phyloP scores from a whole-genome alignment of 35 echinoderm and acorn worm genomes.

The Amphiura filiformis region DNA sequence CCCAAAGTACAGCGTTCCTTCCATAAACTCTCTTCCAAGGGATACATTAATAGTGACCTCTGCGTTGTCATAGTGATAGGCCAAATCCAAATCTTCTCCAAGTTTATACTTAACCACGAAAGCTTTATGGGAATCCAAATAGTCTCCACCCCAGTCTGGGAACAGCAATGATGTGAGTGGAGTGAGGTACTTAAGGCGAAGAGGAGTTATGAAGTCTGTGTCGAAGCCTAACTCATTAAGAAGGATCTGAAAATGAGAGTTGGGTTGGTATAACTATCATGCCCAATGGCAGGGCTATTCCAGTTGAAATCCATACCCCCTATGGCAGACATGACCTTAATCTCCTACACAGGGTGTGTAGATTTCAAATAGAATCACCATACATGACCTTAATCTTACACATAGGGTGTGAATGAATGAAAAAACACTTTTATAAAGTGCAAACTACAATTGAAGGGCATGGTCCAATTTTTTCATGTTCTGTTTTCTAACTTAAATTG shows the following conservation, averaged over 20 bases:
- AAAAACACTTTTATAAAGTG: too few relatives aligned
- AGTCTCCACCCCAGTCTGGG: slow-evolving; percentile 74
- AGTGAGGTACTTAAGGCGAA: slow-evolving; percentile 55
- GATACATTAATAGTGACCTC: slow-evolving; percentile 94
- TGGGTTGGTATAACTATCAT: too few relatives aligned
- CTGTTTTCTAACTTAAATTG: too few relatives aligned
- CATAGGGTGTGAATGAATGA: too few relatives aligned
- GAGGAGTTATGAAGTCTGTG: slow-evolving; percentile 66
- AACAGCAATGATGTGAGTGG: slow-evolving; percentile 74
- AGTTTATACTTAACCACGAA: slow-evolving; percentile 97
- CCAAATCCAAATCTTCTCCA: slow-evolving; percentile 84
- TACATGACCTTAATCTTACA: too few relatives aligned
- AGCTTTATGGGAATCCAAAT: slow-evolving; percentile 87
- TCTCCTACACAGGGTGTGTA: too few relatives aligned
- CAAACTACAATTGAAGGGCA: too few relatives aligned
- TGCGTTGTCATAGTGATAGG: slow-evolving; percentile 97
- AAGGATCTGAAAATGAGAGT: slow-evolving; percentile 52
- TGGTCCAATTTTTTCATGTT: too few relatives aligned
- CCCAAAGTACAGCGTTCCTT: slow-evolving; percentile 87
- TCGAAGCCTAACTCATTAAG: slow-evolving; percentile 94
- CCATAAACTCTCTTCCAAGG: slow-evolving; percentile 83
- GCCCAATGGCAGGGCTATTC: not conserved
- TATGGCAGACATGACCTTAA: too few relatives aligned
- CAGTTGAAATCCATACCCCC: too few relatives aligned
- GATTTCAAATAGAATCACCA: not conserved